Percentiles rank a stretch among this genome's conserved stretches.
phyloP scores from a whole-genome alignment of 2,797 vertebrate genomes.

The Periophthalmus magnuspinnatus region DNA sequence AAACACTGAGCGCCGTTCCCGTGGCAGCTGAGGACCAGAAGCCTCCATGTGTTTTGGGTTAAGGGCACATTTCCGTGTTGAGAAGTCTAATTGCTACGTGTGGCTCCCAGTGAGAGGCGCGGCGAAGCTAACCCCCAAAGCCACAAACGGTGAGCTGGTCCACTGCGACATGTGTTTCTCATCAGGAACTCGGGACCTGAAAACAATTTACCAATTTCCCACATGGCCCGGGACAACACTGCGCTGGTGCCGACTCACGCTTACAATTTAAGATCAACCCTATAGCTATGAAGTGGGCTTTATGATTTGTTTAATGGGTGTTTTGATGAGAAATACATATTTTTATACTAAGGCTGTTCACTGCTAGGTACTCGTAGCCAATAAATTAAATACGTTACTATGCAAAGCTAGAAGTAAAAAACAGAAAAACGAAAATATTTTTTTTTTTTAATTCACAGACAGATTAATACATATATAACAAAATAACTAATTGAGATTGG shows the following conservation, averaged over 20 bases:
- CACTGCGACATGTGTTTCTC: constrained; percentile 87
- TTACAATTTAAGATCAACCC: constrained; percentile 80
- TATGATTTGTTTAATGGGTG: constrained; percentile 82
- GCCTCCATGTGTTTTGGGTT: constrained; percentile 87
- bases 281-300: constrained; percentile 78
- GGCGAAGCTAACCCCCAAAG: constrained; percentile 75
- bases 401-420: too few relatives aligned
- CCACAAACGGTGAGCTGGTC: constrained; percentile 77
- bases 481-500: too few relatives aligned
- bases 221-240: constrained; percentile 84
- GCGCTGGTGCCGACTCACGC: constrained; percentile 71
- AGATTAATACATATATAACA: not conserved
- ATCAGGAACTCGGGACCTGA: constrained; percentile 83
- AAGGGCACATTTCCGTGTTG: constrained; percentile 83
- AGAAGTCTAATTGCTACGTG: constrained; percentile 79
- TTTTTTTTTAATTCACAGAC: not conserved
- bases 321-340: constrained; percentile 84
- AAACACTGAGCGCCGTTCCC: constrained; percentile 83
- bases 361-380: constrained; percentile 76
- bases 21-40: constrained; percentile 90
- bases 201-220: constrained; percentile 92
- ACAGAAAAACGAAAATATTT: too few relatives aligned
- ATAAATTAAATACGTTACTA: constrained; percentile 62
- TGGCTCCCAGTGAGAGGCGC: constrained; percentile 70
- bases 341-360: constrained; percentile 77